Base-by-base conservation (phyloP, 2,888 invertebrate genomes). In the Lysandra coridon region DNA sequence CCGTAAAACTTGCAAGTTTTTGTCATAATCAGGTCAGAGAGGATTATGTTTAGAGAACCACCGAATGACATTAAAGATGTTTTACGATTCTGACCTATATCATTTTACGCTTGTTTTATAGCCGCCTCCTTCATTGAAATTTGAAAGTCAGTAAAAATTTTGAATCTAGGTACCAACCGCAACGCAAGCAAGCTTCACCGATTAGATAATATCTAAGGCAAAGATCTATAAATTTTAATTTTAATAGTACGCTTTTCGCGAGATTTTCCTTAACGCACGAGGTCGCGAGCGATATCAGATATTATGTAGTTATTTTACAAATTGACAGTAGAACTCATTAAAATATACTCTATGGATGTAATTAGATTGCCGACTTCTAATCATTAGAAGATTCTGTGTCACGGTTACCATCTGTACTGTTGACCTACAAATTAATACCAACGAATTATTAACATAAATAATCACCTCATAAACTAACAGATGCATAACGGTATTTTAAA, bases 1-100 rank as follows among this genome's bases (percentile, higher is more conserved):
- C 40, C n/a, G 40, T 44, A 44, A 74, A 74, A 74, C 73, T 17
- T 73, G 37, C 4, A 37, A 17, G n/a, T 40, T 44, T 74, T 74
- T 44, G 17, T 74, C 17, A 57, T 53, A 76, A 76, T 53, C 53
- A 76, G 57, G 76, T 57, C 76, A 37, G 7, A 53, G 30, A 53
- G 37, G 74, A 74, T 44, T 74, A 74, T 74, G 44, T 33, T 53
- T 76, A 53, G 33, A 30, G 76, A 33, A 76, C 76, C 57, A 17
- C 33, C 17, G 3, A 76, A 57, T 57, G 76, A 76, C 76, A 76
- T 76, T 57, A 76, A 17, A 33, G 12, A 53, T 44, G 57, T 53
- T 30, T 76, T 76, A 76, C 76, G 57, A 76, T 53, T 14, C 4
- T 53, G 76, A 53, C 57, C 76, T 7, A 76, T 53, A 14, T 69